Evolutionary conservation across 2,888 invertebrate species (phyloP).

Genomic region (Drosophila nigricruria): DNA sequence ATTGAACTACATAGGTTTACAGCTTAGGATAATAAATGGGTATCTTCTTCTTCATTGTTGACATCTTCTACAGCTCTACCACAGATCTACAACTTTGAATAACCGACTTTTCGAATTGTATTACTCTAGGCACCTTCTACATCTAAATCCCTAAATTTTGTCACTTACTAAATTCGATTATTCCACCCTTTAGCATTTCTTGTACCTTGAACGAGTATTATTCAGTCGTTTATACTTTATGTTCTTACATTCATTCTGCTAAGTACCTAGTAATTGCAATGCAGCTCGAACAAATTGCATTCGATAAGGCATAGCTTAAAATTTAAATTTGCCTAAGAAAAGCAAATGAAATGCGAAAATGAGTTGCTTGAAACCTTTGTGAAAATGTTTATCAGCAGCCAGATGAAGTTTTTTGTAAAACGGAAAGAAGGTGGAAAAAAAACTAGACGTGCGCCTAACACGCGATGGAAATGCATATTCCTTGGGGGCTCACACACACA

Average conservation of each 20-base stretch:
- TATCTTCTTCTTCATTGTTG: no score
- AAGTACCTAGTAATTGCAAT: neutral
- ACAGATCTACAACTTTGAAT: no score
- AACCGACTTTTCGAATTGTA: neutral
- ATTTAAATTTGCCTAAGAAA: slow-evolving; percentile 17
- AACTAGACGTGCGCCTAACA: slow-evolving; percentile 47
- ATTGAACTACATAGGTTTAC: no score
- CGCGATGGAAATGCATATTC: slow-evolving; percentile 61
- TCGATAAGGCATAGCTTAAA: slow-evolving; percentile 27
- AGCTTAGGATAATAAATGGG: no score
- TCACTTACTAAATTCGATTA: neutral
- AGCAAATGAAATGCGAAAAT: slow-evolving; percentile 1
- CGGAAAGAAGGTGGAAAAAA: slow-evolving; percentile 9
- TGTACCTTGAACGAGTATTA: neutral
- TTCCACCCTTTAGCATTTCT: neutral
- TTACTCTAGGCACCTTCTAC: neutral
- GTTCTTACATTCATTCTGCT: neutral
- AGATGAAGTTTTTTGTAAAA: slow-evolving; percentile 26
- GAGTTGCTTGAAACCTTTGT: neutral
- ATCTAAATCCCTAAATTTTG: neutral
- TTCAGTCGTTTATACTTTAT: neutral
- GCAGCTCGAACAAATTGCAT: slow-evolving; percentile 19
- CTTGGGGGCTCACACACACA: slow-evolving; percentile 10
- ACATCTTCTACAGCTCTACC: no score
- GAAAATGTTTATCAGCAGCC: slow-evolving; percentile 17